Conservation (phyloP, 2,113 vertebrate genomes). For the Bettongia penicillata region DNA sequence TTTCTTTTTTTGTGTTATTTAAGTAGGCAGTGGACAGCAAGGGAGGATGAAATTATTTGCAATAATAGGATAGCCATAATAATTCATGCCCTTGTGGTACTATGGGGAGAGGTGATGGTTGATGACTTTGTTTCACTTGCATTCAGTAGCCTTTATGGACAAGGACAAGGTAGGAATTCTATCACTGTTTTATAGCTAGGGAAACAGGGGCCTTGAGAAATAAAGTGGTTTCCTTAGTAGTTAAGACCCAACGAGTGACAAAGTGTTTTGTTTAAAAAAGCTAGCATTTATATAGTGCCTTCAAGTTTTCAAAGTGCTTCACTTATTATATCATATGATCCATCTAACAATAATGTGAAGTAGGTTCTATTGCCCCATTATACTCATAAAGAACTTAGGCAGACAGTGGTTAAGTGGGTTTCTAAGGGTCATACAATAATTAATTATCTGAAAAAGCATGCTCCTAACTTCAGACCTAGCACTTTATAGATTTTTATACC, state of each 20-base stretch:
- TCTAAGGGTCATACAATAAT: not conserved
- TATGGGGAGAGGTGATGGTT: not conserved
- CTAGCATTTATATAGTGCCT: not conserved
- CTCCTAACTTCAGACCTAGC: not conserved
- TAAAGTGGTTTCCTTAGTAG: not conserved
- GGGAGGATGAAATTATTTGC: conserved; percentile 35
- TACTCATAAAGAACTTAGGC: not conserved
- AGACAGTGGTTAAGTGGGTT: not conserved
- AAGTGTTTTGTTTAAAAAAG: not conserved
- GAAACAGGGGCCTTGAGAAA: not conserved
- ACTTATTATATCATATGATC: not conserved
- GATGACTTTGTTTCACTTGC: conserved; percentile 1
- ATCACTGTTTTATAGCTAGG: not conserved
- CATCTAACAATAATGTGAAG: not conserved
- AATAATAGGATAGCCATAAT: not conserved
- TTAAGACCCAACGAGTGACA: not conserved
- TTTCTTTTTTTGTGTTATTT: conserved; percentile 47
- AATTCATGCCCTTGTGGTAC: not conserved
- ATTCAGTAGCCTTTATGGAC: not conserved
- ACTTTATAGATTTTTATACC: not conserved
- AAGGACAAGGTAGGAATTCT: conserved; percentile 1
- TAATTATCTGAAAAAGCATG: not conserved
- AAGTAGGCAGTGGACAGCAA: conserved; percentile 23
- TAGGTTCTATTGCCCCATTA: not conserved
- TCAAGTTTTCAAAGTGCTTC: not conserved